Evolutionary conservation across 2,888 invertebrate genomes (phyloP).

Genomic region (Adelognathus sp.): DNA sequence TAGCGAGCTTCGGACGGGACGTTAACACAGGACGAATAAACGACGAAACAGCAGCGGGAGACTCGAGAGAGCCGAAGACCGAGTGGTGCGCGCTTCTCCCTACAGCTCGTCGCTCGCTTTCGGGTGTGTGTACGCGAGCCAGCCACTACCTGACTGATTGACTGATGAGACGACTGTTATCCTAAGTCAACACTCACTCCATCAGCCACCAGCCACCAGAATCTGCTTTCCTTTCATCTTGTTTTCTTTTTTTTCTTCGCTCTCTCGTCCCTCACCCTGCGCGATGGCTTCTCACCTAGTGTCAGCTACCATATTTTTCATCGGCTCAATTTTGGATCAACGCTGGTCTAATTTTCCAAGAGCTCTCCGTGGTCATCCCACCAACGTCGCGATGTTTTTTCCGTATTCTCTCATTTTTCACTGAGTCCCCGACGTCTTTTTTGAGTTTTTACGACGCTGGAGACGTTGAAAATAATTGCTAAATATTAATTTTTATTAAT

Average conservation of each 20-base stretch:
- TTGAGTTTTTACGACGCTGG: not conserved
- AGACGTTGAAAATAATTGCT: not conserved
- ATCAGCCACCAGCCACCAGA: slow-evolving; percentile 78
- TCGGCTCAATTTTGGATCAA: not conserved
- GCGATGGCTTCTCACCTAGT: not conserved
- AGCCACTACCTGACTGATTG: slow-evolving; percentile 79
- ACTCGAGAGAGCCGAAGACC: slow-evolving; percentile 70
- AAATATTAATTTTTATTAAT: no score
- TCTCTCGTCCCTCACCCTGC: slow-evolving; percentile 31
- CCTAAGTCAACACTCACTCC: slow-evolving; percentile 81
- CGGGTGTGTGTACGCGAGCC: slow-evolving; percentile 47
- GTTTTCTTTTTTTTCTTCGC: slow-evolving; percentile 25
- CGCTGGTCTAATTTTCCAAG: not conserved
- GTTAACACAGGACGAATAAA: slow-evolving; percentile 59
- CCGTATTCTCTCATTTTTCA: not conserved
- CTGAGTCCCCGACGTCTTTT: not conserved
- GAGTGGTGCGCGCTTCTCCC: slow-evolving; percentile 69
- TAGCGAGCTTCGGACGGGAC: slow-evolving; percentile 69
- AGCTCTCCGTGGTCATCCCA: not conserved
- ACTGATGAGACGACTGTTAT: slow-evolving; percentile 80
- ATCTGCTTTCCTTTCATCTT: slow-evolving; percentile 62
- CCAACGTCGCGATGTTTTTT: not conserved
- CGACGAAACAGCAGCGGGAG: slow-evolving; percentile 30
- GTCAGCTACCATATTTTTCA: not conserved
- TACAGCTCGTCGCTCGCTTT: slow-evolving; percentile 59